phyloP scores from a whole-genome alignment of 2,113 vertebrate genomes.

The Procavia capensis region DNA sequence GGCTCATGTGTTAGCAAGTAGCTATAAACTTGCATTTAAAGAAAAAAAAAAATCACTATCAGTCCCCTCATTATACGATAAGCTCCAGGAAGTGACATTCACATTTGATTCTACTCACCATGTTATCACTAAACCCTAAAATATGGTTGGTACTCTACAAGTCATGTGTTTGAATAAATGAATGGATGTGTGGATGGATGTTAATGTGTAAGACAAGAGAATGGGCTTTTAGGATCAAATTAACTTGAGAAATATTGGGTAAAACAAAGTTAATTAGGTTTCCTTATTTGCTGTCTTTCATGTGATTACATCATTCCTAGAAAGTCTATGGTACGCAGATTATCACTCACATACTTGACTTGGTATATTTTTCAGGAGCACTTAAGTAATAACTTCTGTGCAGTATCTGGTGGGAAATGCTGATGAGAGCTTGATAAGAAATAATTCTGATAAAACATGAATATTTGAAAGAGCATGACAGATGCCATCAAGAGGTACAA shows the following conservation, averaged over 20 bases:
- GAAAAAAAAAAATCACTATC: background rate
- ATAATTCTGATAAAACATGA: background rate
- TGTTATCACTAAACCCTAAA: background rate
- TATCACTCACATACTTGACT: background rate
- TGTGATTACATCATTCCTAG: background rate
- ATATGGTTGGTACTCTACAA: background rate
- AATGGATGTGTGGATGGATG: background rate
- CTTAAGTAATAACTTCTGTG: background rate
- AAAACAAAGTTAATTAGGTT: slow-evolving; percentile 3
- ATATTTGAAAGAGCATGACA: slow-evolving; percentile 4
- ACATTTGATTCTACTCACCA: background rate
- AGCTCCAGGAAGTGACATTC: background rate
- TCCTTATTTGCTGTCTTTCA: background rate
- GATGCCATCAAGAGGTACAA: background rate
- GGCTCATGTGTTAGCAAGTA: background rate
- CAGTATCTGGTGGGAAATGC: background rate
- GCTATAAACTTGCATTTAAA: background rate
- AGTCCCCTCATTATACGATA: background rate
- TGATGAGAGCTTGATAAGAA: background rate
- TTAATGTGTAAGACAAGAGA: slow-evolving; percentile 14
- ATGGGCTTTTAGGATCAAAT: background rate
- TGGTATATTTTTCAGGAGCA: background rate
- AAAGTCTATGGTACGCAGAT: background rate
- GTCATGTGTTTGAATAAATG: background rate
- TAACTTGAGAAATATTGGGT: background rate